These are phyloP conservation scores for Cantharis rustica DNA, from an alignment of 2,888 invertebrate genomes.

Conservation along the genomic window DNA sequence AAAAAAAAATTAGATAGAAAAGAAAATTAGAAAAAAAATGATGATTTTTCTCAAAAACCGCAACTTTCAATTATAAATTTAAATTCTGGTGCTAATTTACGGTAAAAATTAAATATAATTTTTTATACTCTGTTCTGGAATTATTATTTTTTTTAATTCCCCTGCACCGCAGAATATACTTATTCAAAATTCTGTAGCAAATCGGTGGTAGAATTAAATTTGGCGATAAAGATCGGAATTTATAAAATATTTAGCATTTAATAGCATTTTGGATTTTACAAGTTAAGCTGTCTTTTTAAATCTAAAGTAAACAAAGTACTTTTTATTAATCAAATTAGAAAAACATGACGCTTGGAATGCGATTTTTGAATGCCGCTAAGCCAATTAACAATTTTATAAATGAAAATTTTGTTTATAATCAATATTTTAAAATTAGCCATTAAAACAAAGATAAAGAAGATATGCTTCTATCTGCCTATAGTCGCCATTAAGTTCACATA, in stretches of 20 bases:
- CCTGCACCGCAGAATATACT: too few relatives aligned
- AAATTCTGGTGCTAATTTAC: too few relatives aligned
- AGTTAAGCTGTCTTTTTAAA: not conserved
- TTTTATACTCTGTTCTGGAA: too few relatives aligned
- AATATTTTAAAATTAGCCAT: not conserved
- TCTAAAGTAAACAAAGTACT: not conserved
- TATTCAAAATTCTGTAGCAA: too few relatives aligned
- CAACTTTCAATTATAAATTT: too few relatives aligned
- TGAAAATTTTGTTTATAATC: not conserved
- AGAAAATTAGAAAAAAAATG: too few relatives aligned
- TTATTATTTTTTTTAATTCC: too few relatives aligned
- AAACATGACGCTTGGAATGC: not conserved
- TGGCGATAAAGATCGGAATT: not conserved
- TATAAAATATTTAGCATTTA: not conserved
- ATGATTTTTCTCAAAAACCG: too few relatives aligned
- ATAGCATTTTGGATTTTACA: not conserved
- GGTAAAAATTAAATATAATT: too few relatives aligned
- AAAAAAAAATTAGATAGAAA: too few relatives aligned
- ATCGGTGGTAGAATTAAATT: not conserved
- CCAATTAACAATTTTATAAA: not conserved
- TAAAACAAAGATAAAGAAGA: not conserved
- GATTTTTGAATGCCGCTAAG: not conserved
- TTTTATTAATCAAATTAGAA: not conserved
- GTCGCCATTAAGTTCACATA: too few relatives aligned
- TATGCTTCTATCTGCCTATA: not conserved